Evolutionary conservation across 2,113 vertebrate genomes (phyloP), one percentile per base, ranked within the genome.

Genomic region (Pelecanus crispus): DNA sequence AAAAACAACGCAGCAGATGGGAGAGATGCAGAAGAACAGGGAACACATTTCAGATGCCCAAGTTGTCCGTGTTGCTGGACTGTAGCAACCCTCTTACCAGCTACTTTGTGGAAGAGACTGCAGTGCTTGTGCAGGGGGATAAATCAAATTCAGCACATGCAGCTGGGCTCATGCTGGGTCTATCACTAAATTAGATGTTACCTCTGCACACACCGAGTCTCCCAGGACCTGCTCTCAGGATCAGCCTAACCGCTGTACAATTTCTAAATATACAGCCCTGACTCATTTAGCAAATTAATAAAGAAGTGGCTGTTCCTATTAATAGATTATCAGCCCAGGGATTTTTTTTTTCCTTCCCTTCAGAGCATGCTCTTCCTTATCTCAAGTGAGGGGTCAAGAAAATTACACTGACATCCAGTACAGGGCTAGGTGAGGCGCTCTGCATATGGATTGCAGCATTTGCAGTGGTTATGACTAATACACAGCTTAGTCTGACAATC

Each of bases 231-330:
- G 75, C 86, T 84, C 80, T 71, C 55, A n/a, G 28, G 80, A 81
- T 75, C 77, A 81, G 70, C 68, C 72, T 52, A 44, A 86, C 53
- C 29, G 22, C 81, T 93, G 73, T 4, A 80, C 28, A 4, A 26
- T 40, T 93, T 74, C 91, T 78, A 93, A 84, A 88, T 52, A 90
- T 21, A 74, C 42, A 91, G 34, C 44, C 72, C 56, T 24, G 55
- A 77, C 34, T 94, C 90, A 74, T 73, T 77, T 77, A 63, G 72
- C 59, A 72, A 96, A 94, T 85, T 80, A 90, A 83, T 68, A 77
- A 86, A 81, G 59, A 59, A 88, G 50, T 28, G 28, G 9, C 50
- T 81, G 21, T 10, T 92, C 56, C 82, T 93, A 91, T 93, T 90
- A 90, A 70, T 17, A 92, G 58, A 42, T 36, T 55, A 63, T 22